Evolutionary conservation across 2,113 vertebrate species (phyloP), one percentile per base, ranked within the genome.

Genomic region (Podarcis raffonei): DNA sequence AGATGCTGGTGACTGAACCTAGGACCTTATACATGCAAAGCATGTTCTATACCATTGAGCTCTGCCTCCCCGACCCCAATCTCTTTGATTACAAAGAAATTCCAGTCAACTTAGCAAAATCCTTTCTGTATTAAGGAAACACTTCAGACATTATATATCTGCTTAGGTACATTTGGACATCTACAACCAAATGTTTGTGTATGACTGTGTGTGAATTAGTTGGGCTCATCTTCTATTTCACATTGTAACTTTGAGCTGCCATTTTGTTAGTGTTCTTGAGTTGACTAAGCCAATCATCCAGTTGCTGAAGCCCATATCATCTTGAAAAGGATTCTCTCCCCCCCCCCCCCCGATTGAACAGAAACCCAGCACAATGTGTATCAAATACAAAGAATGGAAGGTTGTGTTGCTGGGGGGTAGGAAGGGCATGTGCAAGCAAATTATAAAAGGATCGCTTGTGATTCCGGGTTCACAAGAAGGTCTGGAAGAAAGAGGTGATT

Each of bases 11-110:
- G 25, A 78, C 27, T 78, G n/a, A 77, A n/a, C 62, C 65, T 78
- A 42, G 65, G 75, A 84, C 69, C 35, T 65, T 87, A 74, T 62
- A 81, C 81, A 74, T 84, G 68, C 42, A 84, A 74, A 72, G 66
- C n/a, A 71, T 84, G 62, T 37, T 9, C 48, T 78, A 59, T 89
- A 11, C 62, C 72, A 13, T 37, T 78, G 81, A 84, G n/a, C 81
- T 53, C 6, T 69, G 65, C 15, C 39, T 42, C 85, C 72, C 68
- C 25, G 27, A 77, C 48, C 48, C 48, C 48, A 27, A 84, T 84
- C 42, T 89, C 42, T 83, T 83, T 89, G 81, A 84, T 84, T 78
- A 48, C 59, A 48, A 71, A 87, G 77, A 80, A 86, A 79, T 87
- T 18, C 35, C 18, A 87, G 37, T 22, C n/a, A 83, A 69, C 72